Evolutionary conservation across 1,140 invertebrate genomes (phyloP), one percentile per base, ranked within the genome.

Genomic region (Xylocopa sonorina): DNA sequence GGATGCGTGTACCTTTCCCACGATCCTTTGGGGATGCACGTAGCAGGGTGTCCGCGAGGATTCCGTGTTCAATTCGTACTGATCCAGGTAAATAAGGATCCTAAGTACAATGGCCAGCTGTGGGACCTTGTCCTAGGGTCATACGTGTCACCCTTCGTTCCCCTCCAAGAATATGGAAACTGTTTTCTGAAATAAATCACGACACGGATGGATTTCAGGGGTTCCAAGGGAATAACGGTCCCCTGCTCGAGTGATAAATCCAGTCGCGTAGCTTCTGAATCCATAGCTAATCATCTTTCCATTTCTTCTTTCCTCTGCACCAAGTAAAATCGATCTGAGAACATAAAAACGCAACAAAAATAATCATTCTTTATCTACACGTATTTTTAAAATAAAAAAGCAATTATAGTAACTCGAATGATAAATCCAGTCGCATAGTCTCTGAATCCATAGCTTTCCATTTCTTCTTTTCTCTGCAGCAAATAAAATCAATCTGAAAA

Each of bases 31-130:
- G 27, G 68, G 55, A 69, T 71, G n/a, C n/a, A n/a, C n/a, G 34
- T 10, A 62, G n/a, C 24, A 29, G 66, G 60, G 69, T 66, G 60
- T 75, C 62, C 55, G 46, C 21, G 38, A 57, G 63, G 78, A 66
- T 83, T 84, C 60, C 48, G 55, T 43, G 64, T 43, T 82, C 82
- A 82, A 79, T 82, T 82, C 79, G 85, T 48, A 14, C 63, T 46
- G 48, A 82, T 82, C 48, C 84, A 75, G 80, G 80, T 76, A 86
- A 86, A 86, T 72, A 76, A 78, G 46, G 46, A 84, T 73, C 46
- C 72, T 29, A 46, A 43, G 41, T 29, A 85, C 78, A 85, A 85
- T 84, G 46, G 82, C 60, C 72, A 77, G 62, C n/a, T n/a, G 75
- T 57, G 73, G 78, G 81, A 67, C 68, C 81, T 76, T 81, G 51